Evolutionary conservation across 2,888 invertebrate genomes (phyloP), one percentile per base, ranked within the genome.

Genomic region (Cryptus armator): DNA sequence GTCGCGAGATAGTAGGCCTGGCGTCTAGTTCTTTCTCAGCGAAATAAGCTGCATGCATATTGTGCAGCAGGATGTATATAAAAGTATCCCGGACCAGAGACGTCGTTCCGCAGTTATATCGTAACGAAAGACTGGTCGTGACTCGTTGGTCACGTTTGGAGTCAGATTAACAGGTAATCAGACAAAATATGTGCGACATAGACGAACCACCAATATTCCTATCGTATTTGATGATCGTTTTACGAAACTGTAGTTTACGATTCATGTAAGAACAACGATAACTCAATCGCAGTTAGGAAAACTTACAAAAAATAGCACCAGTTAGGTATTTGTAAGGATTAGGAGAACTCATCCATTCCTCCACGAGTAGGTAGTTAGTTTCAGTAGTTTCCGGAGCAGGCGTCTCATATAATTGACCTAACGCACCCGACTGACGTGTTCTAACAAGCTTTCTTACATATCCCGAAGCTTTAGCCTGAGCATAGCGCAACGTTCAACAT

Each of bases 1-100:
- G 32, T 59, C 62, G 71, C 56, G 43, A 24, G 56, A 72, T 43
- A 43, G 37, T 72, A 59, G 43, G 44, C 43, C 44, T 48, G 19
- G 56, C 19, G 48, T 75, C 64, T 64, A 32, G 7, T 46, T 64
- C 48, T 6, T 19, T 51, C 64, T 48, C 75, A 3, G 16, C 12
- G 9, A n/a, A 75, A 12, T 48, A 62, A 75, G 19, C 64, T 64
- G 62, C 32, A 32, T 51, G 24, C 16, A n/a, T 48, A n/a, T 6
- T 29, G 62, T 32, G 32, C 12, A 74, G n/a, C 46, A 12, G 19
- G 16, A 16, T 75, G 75, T 44, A 29, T 14, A 64, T 75, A 48
- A 48, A 64, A 32, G 32, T 74, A 62, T 74, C 62, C 44, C 24
- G 43, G 56, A 29, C 9, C 29, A 56, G 59, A 24, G 19, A 72